Evolutionary conservation across 2,797 vertebrate genomes (phyloP), one percentile per base, ranked within the genome.

Genomic region (Alouatta caraya): DNA sequence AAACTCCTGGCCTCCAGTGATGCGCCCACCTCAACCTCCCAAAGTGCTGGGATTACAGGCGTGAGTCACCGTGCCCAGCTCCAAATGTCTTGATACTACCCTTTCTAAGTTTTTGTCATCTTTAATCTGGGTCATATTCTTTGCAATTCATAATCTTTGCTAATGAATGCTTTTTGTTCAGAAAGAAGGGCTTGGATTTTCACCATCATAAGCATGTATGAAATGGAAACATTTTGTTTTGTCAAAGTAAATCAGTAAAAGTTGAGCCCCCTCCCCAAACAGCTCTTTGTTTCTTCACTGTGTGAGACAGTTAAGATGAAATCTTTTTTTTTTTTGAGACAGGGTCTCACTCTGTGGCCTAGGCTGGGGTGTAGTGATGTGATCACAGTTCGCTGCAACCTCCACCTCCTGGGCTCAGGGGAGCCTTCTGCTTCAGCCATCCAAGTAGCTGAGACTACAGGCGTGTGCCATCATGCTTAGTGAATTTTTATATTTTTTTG

Each of bases 51-150:
- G 67, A 70, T 70, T 21, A 37, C 19, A 22, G 33, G 67, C 67
- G 14, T 70, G 67, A 70, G 33, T 19, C 67, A 70, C 67, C 9
- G 9, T 9, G n/a, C 67, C 67, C n/a, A 21, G 33, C 9, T 96
- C 50, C 42, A 96, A 97, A 76, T 61, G 90, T 67, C 93, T 88
- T 93, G 73, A 89, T 80, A 64, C 28, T 33, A 44, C 33, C 48
- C 78, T 83, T 83, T 73, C 73, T 88, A 82, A 57, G 46, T 80
- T 59, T 80, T 37, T 85, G 79, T 97, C 26, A 0, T 44, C 78
- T 96, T 94, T 80, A 84, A 88, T 61, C 67, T 80, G 59, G 84
- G 59, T 93, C 73, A 82, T 85, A 59, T 90, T 90, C 37, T 95
- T 84, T n/a, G 10, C 1, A 57, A 88, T 6, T 28, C 26, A 81